Base-by-base conservation (phyloP, 1,140 invertebrate species). In the Sipha flava region DNA sequence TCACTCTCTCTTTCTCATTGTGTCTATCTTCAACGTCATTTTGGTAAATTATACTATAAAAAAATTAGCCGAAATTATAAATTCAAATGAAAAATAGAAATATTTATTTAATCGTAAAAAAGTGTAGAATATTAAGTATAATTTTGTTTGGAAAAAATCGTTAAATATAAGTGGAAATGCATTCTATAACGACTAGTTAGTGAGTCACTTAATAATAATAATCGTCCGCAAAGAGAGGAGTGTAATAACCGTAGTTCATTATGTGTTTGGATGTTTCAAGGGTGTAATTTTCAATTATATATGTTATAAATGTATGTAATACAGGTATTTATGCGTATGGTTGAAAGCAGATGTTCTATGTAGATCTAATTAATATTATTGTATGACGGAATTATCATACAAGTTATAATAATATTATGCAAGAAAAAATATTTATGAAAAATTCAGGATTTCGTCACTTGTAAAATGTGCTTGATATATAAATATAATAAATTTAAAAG, bases 261-360 rank as follows among this genome's bases (percentile, higher is more conserved):
- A 10, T 1, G 21, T 64, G 34, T 66, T 21, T 21, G 10, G 5
- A 40, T 10, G 62, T 40, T n/a, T 66, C 16, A 54, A 73, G 70
- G 70, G 70, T 37, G 18, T 54, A 54, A 73, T 54, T 73, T 73
- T 54, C n/a, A 34, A 73, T 37, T 73, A 49, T 31, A 29, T 31
- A 40, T 23, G n/a, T n/a, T n/a, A 64, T 3, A 29, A 59, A 64
- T n/a, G 12, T n/a, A n/a, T n/a, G n/a, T n/a, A n/a, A n/a, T 18
- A 73, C 70, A 54, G 47, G 47, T 52, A 72, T 49, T 26, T 3
- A 31, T 49, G 18, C 4, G 26, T 26, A 47, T 31, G 37, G 43
- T 31, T 9, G 40, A 31, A 21, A 18, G 26, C 45, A 72, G 59
- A 37, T 62, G 59, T 62, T 62, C 10, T 62, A 34, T 37, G 31